phyloP scores from a whole-genome alignment of 1,140 invertebrate species.

The Melitaea cinxia region DNA sequence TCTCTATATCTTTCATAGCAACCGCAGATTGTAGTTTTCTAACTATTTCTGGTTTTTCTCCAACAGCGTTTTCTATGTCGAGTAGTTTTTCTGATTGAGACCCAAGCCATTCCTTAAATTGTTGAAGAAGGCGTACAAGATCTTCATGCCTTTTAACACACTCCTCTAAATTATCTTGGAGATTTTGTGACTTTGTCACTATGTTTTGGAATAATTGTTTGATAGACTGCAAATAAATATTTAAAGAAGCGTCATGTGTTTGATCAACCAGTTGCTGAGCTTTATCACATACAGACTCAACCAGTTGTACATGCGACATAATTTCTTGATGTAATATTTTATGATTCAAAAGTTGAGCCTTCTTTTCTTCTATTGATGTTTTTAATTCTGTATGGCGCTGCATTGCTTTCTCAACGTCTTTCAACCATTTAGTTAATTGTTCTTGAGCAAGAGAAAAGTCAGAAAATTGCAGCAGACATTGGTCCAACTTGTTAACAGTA shows the following conservation, averaged over 20 bases:
- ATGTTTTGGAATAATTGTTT: conserved; percentile 94
- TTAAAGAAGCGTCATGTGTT: conserved; percentile 92
- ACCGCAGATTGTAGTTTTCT: conserved; percentile 87
- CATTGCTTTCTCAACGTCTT: conserved; percentile 95
- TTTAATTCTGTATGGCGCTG: conserved; percentile 95
- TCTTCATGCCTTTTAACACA: conserved; percentile 93
- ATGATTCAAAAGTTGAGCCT: conserved; percentile 96
- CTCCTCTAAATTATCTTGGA: conserved; percentile 92
- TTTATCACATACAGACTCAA: conserved; percentile 95
- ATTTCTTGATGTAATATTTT: conserved; percentile 98
- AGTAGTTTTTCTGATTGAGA: conserved; percentile 89
- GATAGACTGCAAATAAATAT: conserved; percentile 93
- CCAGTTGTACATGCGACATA: conserved; percentile 93
- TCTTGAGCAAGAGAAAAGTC: conserved; percentile 94
- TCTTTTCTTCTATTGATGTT: conserved; percentile 95
- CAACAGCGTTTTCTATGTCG: conserved; percentile 89
- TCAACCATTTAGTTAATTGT: conserved; percentile 95
- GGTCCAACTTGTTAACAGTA: conserved; percentile 91
- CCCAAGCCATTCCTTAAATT: conserved; percentile 90
- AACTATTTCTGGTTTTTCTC: conserved; percentile 90
- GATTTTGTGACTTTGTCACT: conserved; percentile 92
- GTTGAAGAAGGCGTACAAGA: conserved; percentile 87
- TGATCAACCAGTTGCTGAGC: conserved; percentile 94
- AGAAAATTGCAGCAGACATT: conserved; percentile 94
- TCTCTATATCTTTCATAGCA: conserved; percentile 86